Conservation (phyloP, 2,888 invertebrate genomes). For the Arge pagana region DNA sequence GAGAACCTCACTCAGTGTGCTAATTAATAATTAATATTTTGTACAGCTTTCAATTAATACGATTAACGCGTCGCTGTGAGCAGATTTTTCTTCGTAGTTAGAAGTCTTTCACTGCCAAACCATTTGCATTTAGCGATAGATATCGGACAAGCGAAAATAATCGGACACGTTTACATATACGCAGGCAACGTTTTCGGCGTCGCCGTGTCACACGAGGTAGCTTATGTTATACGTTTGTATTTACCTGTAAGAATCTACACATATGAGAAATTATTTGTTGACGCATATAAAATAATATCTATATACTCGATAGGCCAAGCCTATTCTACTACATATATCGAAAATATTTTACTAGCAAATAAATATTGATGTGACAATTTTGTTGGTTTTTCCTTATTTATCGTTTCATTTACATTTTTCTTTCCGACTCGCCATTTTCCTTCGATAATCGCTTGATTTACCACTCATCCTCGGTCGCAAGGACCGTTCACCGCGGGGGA, state of each 20-base stretch:
- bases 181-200: slow-evolving; percentile 7
- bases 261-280: slow-evolving; percentile 24
- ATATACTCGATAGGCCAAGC: slow-evolving; percentile 37
- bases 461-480: too few species aligned
- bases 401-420: background rate
- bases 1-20: slow-evolving; percentile 44
- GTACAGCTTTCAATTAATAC: slow-evolving; percentile 54
- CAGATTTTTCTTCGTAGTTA: slow-evolving; percentile 35
- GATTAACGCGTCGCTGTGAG: slow-evolving; percentile 41
- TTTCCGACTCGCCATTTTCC: background rate
- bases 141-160: slow-evolving; percentile 25
- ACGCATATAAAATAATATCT: slow-evolving; percentile 31
- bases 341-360: slow-evolving; percentile 42
- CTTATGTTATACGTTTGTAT: slow-evolving; percentile 37
- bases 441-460: too few species aligned
- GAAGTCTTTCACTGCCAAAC: slow-evolving; percentile 47
- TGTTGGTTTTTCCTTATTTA: slow-evolving; percentile 16
- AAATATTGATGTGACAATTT: slow-evolving; percentile 42
- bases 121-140: slow-evolving; percentile 39
- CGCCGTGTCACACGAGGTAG: slow-evolving; percentile 23
- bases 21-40: slow-evolving; percentile 46
- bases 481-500: too few species aligned
- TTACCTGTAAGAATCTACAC: slow-evolving; percentile 37
- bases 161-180: too few species aligned
- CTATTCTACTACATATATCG: slow-evolving; percentile 35